phyloP scores from a whole-genome alignment of 2,888 invertebrate species.

The Anodontia alba region DNA sequence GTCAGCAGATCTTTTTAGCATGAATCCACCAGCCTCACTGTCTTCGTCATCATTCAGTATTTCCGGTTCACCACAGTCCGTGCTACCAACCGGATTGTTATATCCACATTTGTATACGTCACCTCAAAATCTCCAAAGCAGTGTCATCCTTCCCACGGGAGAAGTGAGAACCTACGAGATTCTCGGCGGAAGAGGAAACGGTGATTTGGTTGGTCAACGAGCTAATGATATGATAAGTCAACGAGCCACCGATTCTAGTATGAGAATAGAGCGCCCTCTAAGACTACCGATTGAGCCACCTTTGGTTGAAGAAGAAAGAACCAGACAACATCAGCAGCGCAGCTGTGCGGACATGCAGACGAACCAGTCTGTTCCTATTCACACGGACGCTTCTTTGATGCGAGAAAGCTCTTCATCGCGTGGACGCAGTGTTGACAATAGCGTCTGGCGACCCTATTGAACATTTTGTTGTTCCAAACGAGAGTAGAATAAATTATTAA shows the following conservation, averaged over 20 bases:
- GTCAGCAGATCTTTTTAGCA: slow-evolving; percentile 69
- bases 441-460: slow-evolving; percentile 79
- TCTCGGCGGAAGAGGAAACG: slow-evolving; percentile 53
- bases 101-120: slow-evolving; percentile 82
- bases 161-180: slow-evolving; percentile 75
- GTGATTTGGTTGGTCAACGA: slow-evolving; percentile 36
- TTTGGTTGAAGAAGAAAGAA: slow-evolving; percentile 48
- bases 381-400: slow-evolving; percentile 52
- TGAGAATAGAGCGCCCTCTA: slow-evolving; percentile 60
- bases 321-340: slow-evolving; percentile 53
- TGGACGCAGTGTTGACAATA: slow-evolving; percentile 55
- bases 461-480: background rate
- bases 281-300: slow-evolving; percentile 57
- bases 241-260: slow-evolving; percentile 53
- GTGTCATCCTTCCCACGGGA: slow-evolving; percentile 71
- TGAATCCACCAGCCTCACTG: slow-evolving; percentile 66
- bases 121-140: slow-evolving; percentile 77
- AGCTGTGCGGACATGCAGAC: slow-evolving; percentile 51
- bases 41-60: slow-evolving; percentile 74
- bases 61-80: slow-evolving; percentile 74
- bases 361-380: slow-evolving; percentile 50
- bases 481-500: background rate
- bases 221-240: slow-evolving; percentile 50
- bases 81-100: slow-evolving; percentile 80
- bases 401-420: slow-evolving; percentile 41